A percentile compares a stretch with the other conserved stretches of the same genome.
Conservation (phyloP, 2,888 invertebrate genomes). For the Coenonympha glycerion region DNA sequence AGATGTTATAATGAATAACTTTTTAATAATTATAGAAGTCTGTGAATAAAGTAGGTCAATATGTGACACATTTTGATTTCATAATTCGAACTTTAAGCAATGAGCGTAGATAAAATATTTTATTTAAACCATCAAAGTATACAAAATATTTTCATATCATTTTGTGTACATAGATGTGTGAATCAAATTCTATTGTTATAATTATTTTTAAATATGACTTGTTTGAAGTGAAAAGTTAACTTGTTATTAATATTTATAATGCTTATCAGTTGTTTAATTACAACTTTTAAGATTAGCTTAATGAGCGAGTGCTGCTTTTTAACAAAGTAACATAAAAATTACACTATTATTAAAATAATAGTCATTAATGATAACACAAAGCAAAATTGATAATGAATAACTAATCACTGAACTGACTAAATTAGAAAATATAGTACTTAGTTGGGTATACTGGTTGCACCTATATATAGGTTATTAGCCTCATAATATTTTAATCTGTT, state of each 20-base stretch:
- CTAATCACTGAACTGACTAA: not conserved
- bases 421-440: too few species aligned
- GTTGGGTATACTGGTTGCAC: too few species aligned
- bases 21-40: too few species aligned
- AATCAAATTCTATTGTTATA: not conserved
- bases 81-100: too few species aligned
- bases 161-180: not conserved
- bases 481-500: too few species aligned
- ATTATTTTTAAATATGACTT: not conserved
- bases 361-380: not conserved
- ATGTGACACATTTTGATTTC: too few species aligned
- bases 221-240: constrained; percentile 4
- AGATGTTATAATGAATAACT: too few species aligned
- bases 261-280: constrained; percentile 21
- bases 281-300: constrained; percentile 23
- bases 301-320: constrained; percentile 21
- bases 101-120: too few species aligned
- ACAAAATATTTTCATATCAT: not conserved
- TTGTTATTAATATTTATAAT: constrained; percentile 1
- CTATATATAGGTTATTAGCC: too few species aligned
- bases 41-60: too few species aligned
- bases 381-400: not conserved
- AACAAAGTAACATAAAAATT: constrained; percentile 7
- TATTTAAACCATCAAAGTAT: not conserved
- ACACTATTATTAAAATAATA: not conserved